A percentile compares a stretch with the other conserved stretches of the same genome.
Evolutionary conservation across 2,113 vertebrate species (phyloP).

Genomic region (Halichoeres trimaculatus): DNA sequence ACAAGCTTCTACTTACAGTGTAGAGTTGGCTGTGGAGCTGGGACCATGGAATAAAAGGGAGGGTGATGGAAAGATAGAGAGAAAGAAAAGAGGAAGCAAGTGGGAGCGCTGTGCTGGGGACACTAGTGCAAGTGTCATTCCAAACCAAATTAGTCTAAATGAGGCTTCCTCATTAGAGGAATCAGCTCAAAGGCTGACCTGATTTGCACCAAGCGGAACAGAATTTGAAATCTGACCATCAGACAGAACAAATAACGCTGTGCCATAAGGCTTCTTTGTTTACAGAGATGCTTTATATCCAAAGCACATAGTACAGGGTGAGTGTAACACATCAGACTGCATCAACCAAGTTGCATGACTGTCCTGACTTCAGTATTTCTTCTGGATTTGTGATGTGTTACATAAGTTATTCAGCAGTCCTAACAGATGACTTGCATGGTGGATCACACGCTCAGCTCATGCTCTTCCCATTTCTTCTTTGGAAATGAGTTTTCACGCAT

Average conservation of each 20-base stretch:
- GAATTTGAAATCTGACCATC: not conserved
- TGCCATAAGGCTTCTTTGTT: slow-evolving; percentile 6
- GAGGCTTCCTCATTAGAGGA: slow-evolving; percentile 62
- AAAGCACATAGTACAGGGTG: not conserved
- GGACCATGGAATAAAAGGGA: not conserved
- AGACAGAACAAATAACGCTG: slow-evolving; percentile 10
- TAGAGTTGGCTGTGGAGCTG: slow-evolving; percentile 27
- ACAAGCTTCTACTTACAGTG: slow-evolving; percentile 54
- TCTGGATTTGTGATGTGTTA: not conserved
- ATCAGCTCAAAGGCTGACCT: slow-evolving; percentile 55
- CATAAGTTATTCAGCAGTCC: not conserved
- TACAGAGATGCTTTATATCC: not conserved
- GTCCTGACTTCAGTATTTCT: too few relatives aligned
- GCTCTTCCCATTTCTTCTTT: not conserved
- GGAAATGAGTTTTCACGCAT: not conserved
- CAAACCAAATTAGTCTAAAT: slow-evolving; percentile 44
- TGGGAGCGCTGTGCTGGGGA: slow-evolving; percentile 1
- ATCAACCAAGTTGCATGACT: not conserved
- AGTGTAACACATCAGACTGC: not conserved
- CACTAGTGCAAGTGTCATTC: slow-evolving; percentile 45
- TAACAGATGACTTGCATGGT: not conserved
- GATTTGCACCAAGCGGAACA: slow-evolving; percentile 29
- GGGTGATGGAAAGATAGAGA: not conserved
- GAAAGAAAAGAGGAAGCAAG: not conserved
- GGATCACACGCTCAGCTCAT: not conserved